Base-by-base conservation (phyloP, 1,140 invertebrate species). In the Megalopta genalis region DNA sequence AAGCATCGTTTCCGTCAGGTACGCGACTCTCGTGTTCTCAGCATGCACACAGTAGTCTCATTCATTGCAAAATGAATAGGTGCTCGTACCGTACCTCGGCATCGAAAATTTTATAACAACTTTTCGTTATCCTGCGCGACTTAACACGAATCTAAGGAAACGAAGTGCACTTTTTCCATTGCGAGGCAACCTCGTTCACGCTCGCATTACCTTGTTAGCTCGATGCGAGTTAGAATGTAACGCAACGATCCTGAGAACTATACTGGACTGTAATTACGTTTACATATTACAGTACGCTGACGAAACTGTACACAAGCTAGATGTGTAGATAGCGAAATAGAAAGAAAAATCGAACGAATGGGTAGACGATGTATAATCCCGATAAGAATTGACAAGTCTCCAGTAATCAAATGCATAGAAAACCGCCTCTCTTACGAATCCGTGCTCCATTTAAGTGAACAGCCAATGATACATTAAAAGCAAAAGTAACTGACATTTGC, bases 21-120 rank as follows among this genome's bases (percentile, higher is more conserved):
- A 79, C 64, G 80, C 72, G 68, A 82, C 46, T 68, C 67, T 49
- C 57, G 39, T 79, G 49, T 64, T 23, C 59, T 25, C 57, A 25
- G 14, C 57, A 59, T 78, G 39, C 54, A 68, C 49, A 27, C 63
- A 39, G 62, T 46, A 59, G 64, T 67, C 67, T 64, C 57, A 81
- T 78, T 79, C 75, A 77, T 72, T 54, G 52, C 32, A 5, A 6
- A 49, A 7, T 70, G 52, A 52, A 37, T 68, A 63, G 57, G 54
- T 12, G 42, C 42, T 46, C n/a, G 52, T 23, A 27, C 10, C 39
- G 21, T 32, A 32, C 42, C 49, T 27, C 27, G 10, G 21, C 64
- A n/a, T 37, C 57, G 57, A 52, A 42, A 39, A 49, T 70, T 76
- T 65, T 66, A 66, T 78, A 78, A 78, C 59, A 72, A 78, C 63